phyloP scores from a whole-genome alignment of 92 coral and sea anemone genomes.

The Phymanthus crucifer region DNA sequence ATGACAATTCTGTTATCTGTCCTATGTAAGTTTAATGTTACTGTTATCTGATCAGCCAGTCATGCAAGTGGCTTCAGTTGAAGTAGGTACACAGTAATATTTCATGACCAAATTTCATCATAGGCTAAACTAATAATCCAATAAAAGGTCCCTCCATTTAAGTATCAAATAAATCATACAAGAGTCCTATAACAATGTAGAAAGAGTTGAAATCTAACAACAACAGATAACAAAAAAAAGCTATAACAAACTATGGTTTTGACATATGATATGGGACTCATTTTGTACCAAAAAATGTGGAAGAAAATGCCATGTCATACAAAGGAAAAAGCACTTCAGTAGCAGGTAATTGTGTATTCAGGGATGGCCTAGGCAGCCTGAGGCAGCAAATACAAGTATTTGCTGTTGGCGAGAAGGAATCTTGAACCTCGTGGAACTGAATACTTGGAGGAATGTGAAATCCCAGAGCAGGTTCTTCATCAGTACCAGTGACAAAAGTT shows the following conservation, averaged over 20 bases:
- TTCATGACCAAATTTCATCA: too few relatives aligned
- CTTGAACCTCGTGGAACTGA: slow-evolving; percentile 18
- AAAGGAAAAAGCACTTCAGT: not conserved
- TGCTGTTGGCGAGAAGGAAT: slow-evolving; percentile 36
- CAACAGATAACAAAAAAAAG: not conserved
- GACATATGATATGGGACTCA: not conserved
- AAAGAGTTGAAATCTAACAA: not conserved
- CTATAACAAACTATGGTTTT: not conserved
- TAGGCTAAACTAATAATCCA: too few relatives aligned
- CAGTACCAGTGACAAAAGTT: slow-evolving; percentile 55
- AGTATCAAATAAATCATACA: too few relatives aligned
- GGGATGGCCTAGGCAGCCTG: not conserved
- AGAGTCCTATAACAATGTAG: not conserved
- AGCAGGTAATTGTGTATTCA: not conserved
- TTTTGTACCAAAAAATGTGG: not conserved
- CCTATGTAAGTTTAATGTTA: too few relatives aligned
- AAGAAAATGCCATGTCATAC: not conserved
- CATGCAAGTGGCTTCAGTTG: too few relatives aligned
- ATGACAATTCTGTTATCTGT: too few relatives aligned
- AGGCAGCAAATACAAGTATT: slow-evolving; percentile 25
- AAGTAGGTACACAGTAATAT: too few relatives aligned
- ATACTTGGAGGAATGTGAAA: slow-evolving; percentile 45
- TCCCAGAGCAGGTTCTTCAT: slow-evolving; percentile 58
- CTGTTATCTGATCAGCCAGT: too few relatives aligned
- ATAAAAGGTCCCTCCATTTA: too few relatives aligned